phyloP scores from a whole-genome alignment of 2,113 vertebrate genomes.

The Platichthys stellatus region DNA sequence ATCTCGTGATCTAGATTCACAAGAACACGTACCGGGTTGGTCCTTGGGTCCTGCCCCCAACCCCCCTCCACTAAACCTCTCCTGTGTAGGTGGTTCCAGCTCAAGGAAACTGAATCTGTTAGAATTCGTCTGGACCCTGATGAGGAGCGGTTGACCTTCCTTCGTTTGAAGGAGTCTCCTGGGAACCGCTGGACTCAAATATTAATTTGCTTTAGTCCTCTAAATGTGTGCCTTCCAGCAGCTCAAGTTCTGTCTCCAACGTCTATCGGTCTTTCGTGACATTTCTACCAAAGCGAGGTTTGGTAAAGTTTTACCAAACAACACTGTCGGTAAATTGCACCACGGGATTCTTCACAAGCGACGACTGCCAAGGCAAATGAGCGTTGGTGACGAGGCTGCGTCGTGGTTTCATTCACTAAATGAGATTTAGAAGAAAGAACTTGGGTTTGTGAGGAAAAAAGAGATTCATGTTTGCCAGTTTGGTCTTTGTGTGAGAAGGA shows the following conservation, averaged over 20 bases:
- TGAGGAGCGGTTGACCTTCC: background rate
- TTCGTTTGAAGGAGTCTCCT: background rate
- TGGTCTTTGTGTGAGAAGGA: background rate
- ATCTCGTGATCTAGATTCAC: too few species aligned
- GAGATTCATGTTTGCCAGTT: conserved; percentile 16
- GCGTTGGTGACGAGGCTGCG: background rate
- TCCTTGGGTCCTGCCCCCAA: too few species aligned
- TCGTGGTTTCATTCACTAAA: background rate
- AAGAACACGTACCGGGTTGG: too few species aligned
- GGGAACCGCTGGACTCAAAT: background rate
- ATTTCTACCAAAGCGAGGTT: too few species aligned
- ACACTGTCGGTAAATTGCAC: conserved; percentile 15
- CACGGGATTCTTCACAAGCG: conserved; percentile 12
- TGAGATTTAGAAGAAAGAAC: background rate
- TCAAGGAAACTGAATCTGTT: too few species aligned
- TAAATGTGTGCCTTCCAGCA: too few species aligned
- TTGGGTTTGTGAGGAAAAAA: background rate
- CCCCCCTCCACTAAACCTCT: too few species aligned
- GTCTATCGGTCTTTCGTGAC: too few species aligned
- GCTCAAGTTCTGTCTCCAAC: too few species aligned
- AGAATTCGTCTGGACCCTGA: background rate
- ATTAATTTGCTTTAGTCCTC: too few species aligned
- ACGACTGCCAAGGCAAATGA: conserved; percentile 6
- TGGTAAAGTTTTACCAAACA: background rate
- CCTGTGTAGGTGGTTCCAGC: too few species aligned